Conservation (phyloP, 2,888 invertebrate genomes). For the Acleris cristana region DNA sequence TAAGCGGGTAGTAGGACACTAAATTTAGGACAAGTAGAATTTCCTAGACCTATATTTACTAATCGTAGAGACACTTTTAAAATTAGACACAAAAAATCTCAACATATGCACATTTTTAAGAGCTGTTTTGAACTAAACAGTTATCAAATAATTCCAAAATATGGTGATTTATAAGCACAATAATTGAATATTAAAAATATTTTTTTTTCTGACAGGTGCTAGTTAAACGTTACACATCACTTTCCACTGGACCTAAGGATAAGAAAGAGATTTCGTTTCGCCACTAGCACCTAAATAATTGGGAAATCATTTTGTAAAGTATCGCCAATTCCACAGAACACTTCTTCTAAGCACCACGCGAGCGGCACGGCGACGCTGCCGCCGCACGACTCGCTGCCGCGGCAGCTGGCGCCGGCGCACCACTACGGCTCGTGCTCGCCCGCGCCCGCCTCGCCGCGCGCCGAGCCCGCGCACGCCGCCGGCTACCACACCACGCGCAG, state of each 20-base stretch:
- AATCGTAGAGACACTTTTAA: background rate
- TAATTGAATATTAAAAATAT: background rate
- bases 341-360: constrained; percentile 92
- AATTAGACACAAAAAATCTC: background rate
- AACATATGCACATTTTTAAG: constrained; percentile 37
- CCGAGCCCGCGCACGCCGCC: constrained; percentile 72
- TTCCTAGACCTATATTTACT: background rate
- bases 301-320: background rate
- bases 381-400: constrained; percentile 85
- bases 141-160: constrained; percentile 10
- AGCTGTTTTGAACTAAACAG: constrained; percentile 43
- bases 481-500: constrained; percentile 76
- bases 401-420: constrained; percentile 67
- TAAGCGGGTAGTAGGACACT: too few relatives aligned
- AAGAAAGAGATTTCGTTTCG: background rate
- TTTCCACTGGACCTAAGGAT: too few relatives aligned
- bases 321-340: constrained; percentile 85
- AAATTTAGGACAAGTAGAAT: too few relatives aligned
- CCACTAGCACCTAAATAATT: background rate
- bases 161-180: background rate
- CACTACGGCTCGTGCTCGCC: constrained; percentile 71
- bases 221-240: background rate
- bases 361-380: constrained; percentile 87
- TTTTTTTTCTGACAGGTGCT: background rate
- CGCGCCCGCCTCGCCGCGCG: constrained; percentile 77